Evolutionary conservation across 2,113 vertebrate species (phyloP).

Genomic region (Odocoileus virginianus): DNA sequence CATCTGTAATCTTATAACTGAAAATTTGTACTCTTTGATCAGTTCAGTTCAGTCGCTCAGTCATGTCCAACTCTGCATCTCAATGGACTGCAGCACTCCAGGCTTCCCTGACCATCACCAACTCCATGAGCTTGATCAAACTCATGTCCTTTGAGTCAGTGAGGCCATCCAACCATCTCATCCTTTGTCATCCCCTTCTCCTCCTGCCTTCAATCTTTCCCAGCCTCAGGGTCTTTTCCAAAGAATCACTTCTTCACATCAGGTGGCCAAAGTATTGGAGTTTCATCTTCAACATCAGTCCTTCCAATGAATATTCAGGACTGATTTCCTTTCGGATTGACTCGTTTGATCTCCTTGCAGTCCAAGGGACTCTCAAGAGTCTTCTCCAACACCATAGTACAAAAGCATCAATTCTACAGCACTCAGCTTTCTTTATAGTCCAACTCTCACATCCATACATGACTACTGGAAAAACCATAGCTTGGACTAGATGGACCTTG

Average conservation of each 20-base stretch:
- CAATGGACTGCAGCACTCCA: neutral
- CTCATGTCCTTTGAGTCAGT: neutral
- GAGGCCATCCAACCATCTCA: neutral
- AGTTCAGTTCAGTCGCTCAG: neutral
- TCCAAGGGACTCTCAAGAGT: neutral
- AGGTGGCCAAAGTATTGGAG: neutral
- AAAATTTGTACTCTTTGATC: neutral
- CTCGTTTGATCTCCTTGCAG: neutral
- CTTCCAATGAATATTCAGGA: neutral
- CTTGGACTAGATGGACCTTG: neutral
- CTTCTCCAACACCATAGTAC: neutral
- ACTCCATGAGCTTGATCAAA: neutral
- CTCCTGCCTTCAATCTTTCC: neutral
- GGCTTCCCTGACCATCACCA: neutral
- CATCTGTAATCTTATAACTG: no score
- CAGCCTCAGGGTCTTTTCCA: neutral
- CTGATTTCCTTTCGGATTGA: neutral
- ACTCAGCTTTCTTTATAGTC: neutral
- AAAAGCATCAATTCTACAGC: neutral
- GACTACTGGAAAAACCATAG: neutral
- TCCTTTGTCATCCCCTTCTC: neutral
- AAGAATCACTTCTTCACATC: neutral
- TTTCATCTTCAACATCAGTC: neutral
- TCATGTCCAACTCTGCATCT: neutral
- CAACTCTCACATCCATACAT: neutral